Conservation (phyloP, 2,113 vertebrate genomes). For the Saiga tatarica region DNA sequence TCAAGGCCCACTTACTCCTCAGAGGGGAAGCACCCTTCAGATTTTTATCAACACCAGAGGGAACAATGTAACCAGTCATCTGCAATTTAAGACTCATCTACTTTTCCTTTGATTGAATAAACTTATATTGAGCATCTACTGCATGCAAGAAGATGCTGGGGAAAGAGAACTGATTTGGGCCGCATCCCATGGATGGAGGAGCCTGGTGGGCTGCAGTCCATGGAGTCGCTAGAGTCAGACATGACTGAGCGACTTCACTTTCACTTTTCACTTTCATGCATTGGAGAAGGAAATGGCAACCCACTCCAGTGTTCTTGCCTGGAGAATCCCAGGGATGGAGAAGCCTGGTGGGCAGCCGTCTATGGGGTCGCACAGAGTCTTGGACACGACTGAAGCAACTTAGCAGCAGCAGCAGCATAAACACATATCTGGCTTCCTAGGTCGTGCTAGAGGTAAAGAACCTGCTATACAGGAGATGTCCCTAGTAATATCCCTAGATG, state of each 20-base stretch:
- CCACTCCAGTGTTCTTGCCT: not conserved
- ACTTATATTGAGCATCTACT: not conserved
- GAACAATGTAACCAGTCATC: not conserved
- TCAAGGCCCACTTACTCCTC: not conserved
- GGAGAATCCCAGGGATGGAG: not conserved
- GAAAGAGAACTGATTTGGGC: not conserved
- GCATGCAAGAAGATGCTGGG: not conserved
- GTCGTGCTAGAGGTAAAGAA: not conserved
- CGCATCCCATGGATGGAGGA: too few species aligned
- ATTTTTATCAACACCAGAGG: not conserved
- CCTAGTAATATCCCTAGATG: not conserved
- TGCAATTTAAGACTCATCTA: not conserved
- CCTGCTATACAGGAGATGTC: not conserved
- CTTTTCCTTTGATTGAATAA: conserved; percentile 24
- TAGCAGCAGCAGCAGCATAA: not conserved
- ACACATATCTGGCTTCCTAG: not conserved
- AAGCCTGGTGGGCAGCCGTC: not conserved
- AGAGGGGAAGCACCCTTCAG: not conserved
- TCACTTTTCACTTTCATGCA: too few species aligned
- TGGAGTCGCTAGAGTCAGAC: too few species aligned
- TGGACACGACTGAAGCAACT: not conserved
- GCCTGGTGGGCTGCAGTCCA: too few species aligned
- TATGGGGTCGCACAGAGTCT: rapidly evolving
- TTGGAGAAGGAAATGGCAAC: not conserved
- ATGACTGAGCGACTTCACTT: too few species aligned